Base-by-base conservation (phyloP, 2,888 invertebrate species). In the Pemphredon lugubris region DNA sequence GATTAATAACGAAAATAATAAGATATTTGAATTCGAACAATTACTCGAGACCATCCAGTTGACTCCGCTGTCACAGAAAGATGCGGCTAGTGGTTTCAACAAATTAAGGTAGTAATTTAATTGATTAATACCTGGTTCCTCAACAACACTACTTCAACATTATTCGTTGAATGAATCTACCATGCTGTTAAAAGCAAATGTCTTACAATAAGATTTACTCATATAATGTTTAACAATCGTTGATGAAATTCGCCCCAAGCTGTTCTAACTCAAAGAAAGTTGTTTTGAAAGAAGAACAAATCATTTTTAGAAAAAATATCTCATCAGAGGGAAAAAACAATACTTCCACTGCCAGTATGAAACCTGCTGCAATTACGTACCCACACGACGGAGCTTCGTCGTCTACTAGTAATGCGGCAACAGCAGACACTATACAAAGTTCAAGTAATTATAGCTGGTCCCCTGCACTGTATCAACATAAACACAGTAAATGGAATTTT, bases 381-480 rank as follows among this genome's bases (percentile, higher is more conserved):
- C 66, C 64, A 7, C 82, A 83, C 32, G 84, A 84, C 32, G 73
- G 65, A 37, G 68, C 78, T 20, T 77, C 81, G 16, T 73, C 79
- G 11, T 75, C 82, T 26, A 66, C 79, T n/a, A 79, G 65, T 30
- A 75, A 59, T 48, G 34, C 61, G 13, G n/a, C 45, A 6, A 48
- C 57, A 42, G 51, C 80, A 6, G 85, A 86, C 32, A 74, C 75
- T 54, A 80, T 85, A 66, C 64, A 84, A 45, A 83, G 79, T 58
- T 66, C 83, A n/a, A 86, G 83, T 34, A 86, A 84, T 76, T 87
- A 86, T 40, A 87, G 84, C 44, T 88, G 89, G 89, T 82, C 84
- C 6, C 89, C 89, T 9, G 83, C 85, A 37, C 75, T 84, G 13
- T 87, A 86, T 81, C 87, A 87, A 63, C 85, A 87, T 51, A 85